Evolutionary conservation across 2,797 vertebrate species (phyloP).

Genomic region (Zonotrichia albicollis): DNA sequence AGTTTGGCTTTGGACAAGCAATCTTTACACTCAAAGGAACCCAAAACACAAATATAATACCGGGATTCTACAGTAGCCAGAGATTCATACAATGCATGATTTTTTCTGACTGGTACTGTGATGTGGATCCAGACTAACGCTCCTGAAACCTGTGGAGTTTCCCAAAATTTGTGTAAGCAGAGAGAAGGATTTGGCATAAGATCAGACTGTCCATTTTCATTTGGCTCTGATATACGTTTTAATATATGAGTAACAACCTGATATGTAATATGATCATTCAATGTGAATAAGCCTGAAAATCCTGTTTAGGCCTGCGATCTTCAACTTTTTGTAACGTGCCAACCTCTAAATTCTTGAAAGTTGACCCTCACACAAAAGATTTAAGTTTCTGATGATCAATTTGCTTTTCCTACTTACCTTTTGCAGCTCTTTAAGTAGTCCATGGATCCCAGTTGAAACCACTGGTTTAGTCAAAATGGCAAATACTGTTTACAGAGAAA

Average conservation of each 20-base stretch:
- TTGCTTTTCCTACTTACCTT: constrained; percentile 35
- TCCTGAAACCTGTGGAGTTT: background rate
- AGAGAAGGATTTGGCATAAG: background rate
- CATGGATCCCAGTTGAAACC: background rate
- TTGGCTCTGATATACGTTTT: constrained; percentile 18
- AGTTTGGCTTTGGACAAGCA: background rate
- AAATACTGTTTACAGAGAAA: constrained; percentile 22
- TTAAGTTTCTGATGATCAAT: background rate
- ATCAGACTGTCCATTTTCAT: background rate
- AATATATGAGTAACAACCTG: background rate
- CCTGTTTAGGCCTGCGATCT: background rate
- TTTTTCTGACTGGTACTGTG: background rate
- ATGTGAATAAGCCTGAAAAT: constrained; percentile 1
- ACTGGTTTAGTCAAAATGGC: background rate
- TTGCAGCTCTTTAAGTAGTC: background rate
- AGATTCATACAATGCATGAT: background rate
- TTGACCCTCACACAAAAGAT: background rate
- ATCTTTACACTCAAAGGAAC: background rate
- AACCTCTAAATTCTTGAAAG: background rate
- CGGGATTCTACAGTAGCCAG: background rate
- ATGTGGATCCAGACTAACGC: background rate
- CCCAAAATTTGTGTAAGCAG: background rate
- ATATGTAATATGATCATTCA: background rate
- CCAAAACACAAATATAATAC: background rate
- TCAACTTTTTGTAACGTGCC: background rate